phyloP scores from a whole-genome alignment of 2,888 invertebrate genomes.

The Stenolophus ochropezus region DNA sequence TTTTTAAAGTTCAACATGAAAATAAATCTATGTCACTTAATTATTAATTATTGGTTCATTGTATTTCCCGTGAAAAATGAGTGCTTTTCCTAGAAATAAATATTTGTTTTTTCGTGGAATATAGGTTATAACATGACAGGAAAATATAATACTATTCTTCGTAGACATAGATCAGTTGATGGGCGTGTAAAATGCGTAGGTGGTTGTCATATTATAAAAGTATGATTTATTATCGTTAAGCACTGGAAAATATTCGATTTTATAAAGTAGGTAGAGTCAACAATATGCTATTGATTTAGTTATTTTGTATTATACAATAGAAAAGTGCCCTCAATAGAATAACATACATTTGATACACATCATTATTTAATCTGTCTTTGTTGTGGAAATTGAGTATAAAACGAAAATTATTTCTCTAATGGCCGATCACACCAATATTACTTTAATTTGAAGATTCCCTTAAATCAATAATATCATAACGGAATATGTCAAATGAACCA shows the following conservation, averaged over 20 bases:
- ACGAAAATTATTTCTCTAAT: too few relatives aligned
- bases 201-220: conserved; percentile 10
- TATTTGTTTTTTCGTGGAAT: neutral
- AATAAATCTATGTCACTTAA: neutral
- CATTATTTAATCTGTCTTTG: neutral
- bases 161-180: neutral
- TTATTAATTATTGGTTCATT: neutral
- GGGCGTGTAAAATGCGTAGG: neutral
- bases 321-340: neutral
- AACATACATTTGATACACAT: too few relatives aligned
- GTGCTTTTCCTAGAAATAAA: neutral
- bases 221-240: conserved; percentile 6
- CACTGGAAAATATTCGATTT: neutral
- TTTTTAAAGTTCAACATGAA: neutral
- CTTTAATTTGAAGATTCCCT: too few relatives aligned
- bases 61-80: neutral
- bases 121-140: neutral
- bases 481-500: too few relatives aligned
- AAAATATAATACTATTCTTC: neutral
- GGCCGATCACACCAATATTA: too few relatives aligned
- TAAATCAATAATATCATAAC: too few relatives aligned
- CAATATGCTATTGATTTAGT: neutral
- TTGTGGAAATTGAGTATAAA: neutral
- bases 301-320: neutral
- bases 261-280: neutral